Evolutionary conservation across 2,888 invertebrate genomes (phyloP).

Genomic region (Alentia gelatinosa): DNA sequence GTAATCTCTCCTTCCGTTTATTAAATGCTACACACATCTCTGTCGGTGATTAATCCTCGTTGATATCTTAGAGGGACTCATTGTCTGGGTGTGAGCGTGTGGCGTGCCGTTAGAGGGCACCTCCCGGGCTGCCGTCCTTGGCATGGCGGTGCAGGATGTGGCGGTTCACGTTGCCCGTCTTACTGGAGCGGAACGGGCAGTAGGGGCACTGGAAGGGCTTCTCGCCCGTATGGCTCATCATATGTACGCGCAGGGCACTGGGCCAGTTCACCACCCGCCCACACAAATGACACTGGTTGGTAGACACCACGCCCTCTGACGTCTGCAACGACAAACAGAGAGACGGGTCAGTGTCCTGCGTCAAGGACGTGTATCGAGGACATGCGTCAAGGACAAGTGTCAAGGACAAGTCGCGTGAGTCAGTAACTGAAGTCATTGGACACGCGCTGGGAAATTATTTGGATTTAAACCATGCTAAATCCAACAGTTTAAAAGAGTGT

Average conservation of each 20-base stretch:
- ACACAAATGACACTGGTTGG: not conserved
- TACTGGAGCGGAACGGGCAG: not conserved
- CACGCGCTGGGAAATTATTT: too few species aligned
- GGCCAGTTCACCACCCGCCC: not conserved
- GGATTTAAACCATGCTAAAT: too few species aligned
- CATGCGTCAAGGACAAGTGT: not conserved
- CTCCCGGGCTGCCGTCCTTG: too few species aligned
- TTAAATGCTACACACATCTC: too few species aligned
- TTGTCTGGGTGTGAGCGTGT: too few species aligned
- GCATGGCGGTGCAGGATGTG: not conserved
- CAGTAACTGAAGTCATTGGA: too few species aligned
- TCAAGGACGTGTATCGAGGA: not conserved
- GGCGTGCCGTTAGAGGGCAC: too few species aligned
- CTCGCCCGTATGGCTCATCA: not conserved
- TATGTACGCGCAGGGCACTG: not conserved
- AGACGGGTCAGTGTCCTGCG: not conserved
- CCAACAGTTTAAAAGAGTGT: too few species aligned
- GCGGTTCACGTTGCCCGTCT: not conserved
- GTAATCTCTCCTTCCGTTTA: too few species aligned
- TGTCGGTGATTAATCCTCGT: too few species aligned
- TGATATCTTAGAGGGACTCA: too few species aligned
- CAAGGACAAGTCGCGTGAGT: too few species aligned
- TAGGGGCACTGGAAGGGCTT: not conserved
- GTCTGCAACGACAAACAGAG: conserved; percentile 15
- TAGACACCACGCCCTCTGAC: not conserved